Evolutionary conservation across 2,113 vertebrate species (phyloP), one percentile per base, ranked within the genome.

Genomic region (Cyprinodon variegatus): DNA sequence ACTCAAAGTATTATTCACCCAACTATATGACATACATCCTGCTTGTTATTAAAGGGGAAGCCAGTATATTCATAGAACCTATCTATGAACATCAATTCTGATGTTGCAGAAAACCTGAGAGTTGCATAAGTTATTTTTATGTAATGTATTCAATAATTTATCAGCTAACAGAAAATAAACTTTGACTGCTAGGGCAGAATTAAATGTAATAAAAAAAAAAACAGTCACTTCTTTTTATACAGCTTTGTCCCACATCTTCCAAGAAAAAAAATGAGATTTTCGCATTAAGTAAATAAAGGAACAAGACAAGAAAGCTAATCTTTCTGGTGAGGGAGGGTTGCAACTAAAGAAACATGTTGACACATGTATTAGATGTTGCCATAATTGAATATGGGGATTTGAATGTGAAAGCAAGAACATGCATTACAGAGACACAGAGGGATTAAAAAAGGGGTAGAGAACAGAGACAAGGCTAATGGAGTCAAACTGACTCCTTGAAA

Each of bases 321-420:
- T 88, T 74, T 82, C 70, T 70, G 79, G 84, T 86, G 79, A 65
- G 76, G 80, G 78, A 77, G 65, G 78, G 73, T 83, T 57, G 39
- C 22, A 74, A 80, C 74, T 91, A 91, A 92, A 89, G 86, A 86
- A 91, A 92, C 85, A 86, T 88, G 90, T 88, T 89, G 92, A 93
- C 89, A 86, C 84, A 69, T 88, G 85, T 88, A 91, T 92, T 90
- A 89, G 72, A 77, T 69, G 65, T 76, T 77, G 77, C 79, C 65
- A 80, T 91, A 90, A 93, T 91, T 92, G 83, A 92, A 92, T 90
- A 86, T 84, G 68, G 70, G 79, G 89, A 91, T 90, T 90, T 87
- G 74, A 59, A 64, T 50, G 60, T 3, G 1, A 37, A 11, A 45
- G 36, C 1, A 70, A n/a, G 65, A 3, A 62, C 76, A 73, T 70